Evolutionary conservation across 2,888 invertebrate species (phyloP), one percentile per base, ranked within the genome.

Genomic region (Hemistola chrysoprasaria): DNA sequence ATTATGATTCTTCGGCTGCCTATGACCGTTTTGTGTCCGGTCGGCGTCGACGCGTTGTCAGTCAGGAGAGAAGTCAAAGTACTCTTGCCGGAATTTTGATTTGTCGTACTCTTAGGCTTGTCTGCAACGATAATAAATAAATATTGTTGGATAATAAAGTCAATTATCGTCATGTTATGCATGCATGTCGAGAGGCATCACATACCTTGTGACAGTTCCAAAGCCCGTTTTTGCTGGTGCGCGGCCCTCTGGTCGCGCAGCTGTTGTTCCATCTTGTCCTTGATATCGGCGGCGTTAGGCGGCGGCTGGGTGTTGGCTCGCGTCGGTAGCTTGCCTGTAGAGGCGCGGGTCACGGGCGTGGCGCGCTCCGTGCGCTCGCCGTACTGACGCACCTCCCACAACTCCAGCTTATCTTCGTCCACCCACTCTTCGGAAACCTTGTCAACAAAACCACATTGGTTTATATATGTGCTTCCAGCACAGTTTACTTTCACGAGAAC

Each of bases 341-440:
- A 92, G 60, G 95, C 93, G 83, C 95, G 92, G 70, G 96, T 93
- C 71, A 96, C 92, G 77, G 95, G 94, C 72, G 93, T 93, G 66
- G 90, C 91, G 70, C 93, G 92, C 82, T 93, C 92, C 74, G 89
- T 83, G 56, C 91, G 93, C 77, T 97, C 97, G 10, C 96, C 96
- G 72, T 97, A 97, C 63, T 95, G 94, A 63, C 96, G 96, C 45
- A 98, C 97, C 84, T 98, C 98, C 98, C 98, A 98, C 23, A 99
- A 81, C 70, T 98, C 98, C 27, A 99, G 82, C 71, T 96, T 95
- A 55, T 98, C 97, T 79, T 99, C 98, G 57, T 97, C 97, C 0
- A 98, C 95, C 98, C 98, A 98, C 65, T 96, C 95, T 79, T 98
- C 98, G 0, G 94, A 92, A 6, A 98, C 96, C 87, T 87, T n/a